Evolutionary conservation across 2,888 invertebrate species (phyloP).

Genomic region (Meiosimyza decipiens): DNA sequence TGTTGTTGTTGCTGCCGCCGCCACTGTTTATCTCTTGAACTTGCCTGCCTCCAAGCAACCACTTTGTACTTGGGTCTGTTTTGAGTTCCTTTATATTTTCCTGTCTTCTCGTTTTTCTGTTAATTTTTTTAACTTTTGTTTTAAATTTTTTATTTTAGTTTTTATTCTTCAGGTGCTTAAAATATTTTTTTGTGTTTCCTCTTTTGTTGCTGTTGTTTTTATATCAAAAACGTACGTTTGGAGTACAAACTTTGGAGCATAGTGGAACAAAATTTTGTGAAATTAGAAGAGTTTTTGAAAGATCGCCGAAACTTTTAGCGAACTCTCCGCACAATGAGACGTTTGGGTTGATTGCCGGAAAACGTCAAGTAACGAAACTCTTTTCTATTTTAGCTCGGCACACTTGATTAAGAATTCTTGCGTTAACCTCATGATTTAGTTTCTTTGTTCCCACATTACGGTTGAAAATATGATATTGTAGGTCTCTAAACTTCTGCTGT

Average conservation of each 20-base stretch:
- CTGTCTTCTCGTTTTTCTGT: conserved; percentile 1
- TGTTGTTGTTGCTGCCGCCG: not conserved
- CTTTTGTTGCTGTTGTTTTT: conserved; percentile 17
- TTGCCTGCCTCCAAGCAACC: conserved; percentile 35
- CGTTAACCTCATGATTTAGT: too few species aligned
- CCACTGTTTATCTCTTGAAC: conserved; percentile 21
- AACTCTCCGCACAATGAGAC: too few species aligned
- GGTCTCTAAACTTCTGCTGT: too few species aligned
- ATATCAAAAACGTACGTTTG: not conserved
- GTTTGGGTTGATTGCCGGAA: too few species aligned
- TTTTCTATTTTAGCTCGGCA: too few species aligned
- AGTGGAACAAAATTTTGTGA: too few species aligned
- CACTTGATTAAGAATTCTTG: too few species aligned
- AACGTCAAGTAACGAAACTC: too few species aligned
- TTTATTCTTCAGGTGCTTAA: conserved; percentile 15
- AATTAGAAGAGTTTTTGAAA: too few species aligned
- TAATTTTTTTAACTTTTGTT: not conserved
- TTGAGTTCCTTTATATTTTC: conserved; percentile 17
- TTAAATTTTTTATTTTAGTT: not conserved
- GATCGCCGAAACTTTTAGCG: too few species aligned
- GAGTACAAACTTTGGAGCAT: not conserved
- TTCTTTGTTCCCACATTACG: too few species aligned
- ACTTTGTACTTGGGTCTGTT: conserved; percentile 22
- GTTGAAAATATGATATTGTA: too few species aligned
- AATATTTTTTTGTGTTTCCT: conserved; percentile 23